These are phyloP conservation scores for Macrobrachium nipponense DNA, from an alignment of 1,140 invertebrate species.

Conservation along the genomic window DNA sequence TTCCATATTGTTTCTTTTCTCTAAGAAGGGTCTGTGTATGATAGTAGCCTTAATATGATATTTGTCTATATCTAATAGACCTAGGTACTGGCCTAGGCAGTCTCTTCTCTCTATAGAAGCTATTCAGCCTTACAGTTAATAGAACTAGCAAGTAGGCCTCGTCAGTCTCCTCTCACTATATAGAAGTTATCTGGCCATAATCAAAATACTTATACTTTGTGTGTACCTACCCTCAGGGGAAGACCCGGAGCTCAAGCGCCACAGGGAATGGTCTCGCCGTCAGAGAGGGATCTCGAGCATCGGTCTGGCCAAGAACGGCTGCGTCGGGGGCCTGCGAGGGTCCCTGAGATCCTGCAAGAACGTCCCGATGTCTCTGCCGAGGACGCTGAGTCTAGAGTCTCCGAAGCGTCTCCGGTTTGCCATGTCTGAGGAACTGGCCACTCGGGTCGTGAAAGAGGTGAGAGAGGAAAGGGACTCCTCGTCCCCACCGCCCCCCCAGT, in stretches of 20 bases:
- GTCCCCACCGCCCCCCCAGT: slow-evolving; percentile 18
- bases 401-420: slow-evolving; percentile 83
- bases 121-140: no score
- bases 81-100: no score
- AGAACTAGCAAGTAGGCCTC: no score
- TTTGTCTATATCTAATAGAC: no score
- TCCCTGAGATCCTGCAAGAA: slow-evolving; percentile 73
- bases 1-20: no score
- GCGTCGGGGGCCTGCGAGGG: slow-evolving; percentile 72
- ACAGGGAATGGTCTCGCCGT: slow-evolving; percentile 24
- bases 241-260: slow-evolving; percentile 45
- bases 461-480: background rate
- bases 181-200: no score
- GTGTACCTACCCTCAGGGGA: slow-evolving; percentile 9
- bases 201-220: background rate
- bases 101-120: no score
- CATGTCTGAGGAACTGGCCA: slow-evolving; percentile 64
- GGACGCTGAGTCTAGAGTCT: slow-evolving; percentile 83
- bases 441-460: background rate
- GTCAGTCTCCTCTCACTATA: no score
- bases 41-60: no score
- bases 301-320: slow-evolving; percentile 38
- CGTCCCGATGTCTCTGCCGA: slow-evolving; percentile 65
- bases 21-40: no score
- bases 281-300: slow-evolving; percentile 26